Base-by-base conservation (phyloP, 1,140 invertebrate species). In the Polyergus mexicanus region DNA sequence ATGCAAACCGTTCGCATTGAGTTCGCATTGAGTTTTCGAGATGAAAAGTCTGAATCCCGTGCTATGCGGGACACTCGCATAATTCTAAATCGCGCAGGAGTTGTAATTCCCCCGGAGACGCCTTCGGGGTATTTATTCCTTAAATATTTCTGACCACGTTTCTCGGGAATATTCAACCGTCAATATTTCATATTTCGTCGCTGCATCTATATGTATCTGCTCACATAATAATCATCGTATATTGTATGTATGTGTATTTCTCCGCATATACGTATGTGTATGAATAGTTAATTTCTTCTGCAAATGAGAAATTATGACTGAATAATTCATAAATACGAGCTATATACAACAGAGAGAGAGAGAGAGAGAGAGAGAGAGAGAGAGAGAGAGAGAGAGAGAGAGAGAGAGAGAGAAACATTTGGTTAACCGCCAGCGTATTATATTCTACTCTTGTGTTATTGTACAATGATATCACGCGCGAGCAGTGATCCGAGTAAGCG, bases 291-390 rank as follows among this genome's bases (percentile, higher is more conserved):
- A 81, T 81, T 72, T n/a, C 25, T 19, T 13, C 13, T 35, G 11
- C 19, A 60, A 83, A 74, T 25, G 68, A 83, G 78, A 83, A 83
- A 68, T 74, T 83, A 74, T 8, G 54, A n/a, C n/a, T 47, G 54
- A 83, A 83, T 83, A 83, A 83, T 83, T 74, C 74, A 83, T 74
- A 83, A 54, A 83, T 83, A 83, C 41, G 38, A 83, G 54, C 38
- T 54, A 51, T 51, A 51, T 51, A 47, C 54, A 32, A 32, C 32
- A 32, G 32, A 32, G 32, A 1, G 32, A 32, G 32, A 32, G 32
- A 32, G 32, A 32, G 32, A 32, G 32, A 32, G 32, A 32, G 32
- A 32, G 32, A 32, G 32, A 32, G 32, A 32, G 32, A 1, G 32
- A 32, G 54, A 74, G 54, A 74, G 19, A 38, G 32, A 32, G 32